Evolutionary conservation across 1,140 invertebrate species (phyloP).

Genomic region (Myzus persicae): DNA sequence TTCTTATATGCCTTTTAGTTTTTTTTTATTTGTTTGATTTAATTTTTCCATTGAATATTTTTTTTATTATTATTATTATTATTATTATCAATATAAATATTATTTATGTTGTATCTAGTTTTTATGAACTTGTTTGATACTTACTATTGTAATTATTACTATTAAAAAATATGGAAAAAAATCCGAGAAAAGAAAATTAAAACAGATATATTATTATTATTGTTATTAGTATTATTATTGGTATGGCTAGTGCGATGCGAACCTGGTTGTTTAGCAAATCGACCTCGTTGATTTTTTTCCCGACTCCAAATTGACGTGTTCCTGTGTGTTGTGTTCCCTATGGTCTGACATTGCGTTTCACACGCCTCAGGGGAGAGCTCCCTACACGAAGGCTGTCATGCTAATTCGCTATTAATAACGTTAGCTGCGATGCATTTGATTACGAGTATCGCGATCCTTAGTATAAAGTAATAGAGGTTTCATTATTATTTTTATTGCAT

Average conservation of each 20-base stretch:
- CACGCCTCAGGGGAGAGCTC: neutral
- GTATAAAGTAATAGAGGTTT: neutral
- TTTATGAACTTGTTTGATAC: slow-evolving; percentile 20
- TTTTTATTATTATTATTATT: too few relatives aligned
- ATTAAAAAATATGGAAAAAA: neutral
- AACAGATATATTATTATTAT: neutral
- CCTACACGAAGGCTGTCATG: neutral
- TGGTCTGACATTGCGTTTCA: neutral
- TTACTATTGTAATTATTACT: slow-evolving; percentile 38
- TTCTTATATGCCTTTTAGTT: slow-evolving; percentile 43
- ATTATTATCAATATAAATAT: neutral
- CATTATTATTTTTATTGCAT: neutral
- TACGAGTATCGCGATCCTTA: neutral
- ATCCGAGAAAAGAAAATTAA: neutral
- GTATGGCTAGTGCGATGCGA: neutral
- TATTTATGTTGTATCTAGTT: slow-evolving; percentile 43
- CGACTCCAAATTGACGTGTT: neutral
- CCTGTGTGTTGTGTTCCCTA: neutral
- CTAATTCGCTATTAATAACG: neutral
- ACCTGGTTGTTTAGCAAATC: neutral
- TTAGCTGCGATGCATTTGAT: neutral
- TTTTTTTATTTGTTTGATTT: slow-evolving; percentile 1
- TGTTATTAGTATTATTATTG: neutral
- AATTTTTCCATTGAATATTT: too few relatives aligned
- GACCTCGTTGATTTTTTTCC: neutral